phyloP scores from a whole-genome alignment of 2,888 invertebrate species.

The Meloe dianella region DNA sequence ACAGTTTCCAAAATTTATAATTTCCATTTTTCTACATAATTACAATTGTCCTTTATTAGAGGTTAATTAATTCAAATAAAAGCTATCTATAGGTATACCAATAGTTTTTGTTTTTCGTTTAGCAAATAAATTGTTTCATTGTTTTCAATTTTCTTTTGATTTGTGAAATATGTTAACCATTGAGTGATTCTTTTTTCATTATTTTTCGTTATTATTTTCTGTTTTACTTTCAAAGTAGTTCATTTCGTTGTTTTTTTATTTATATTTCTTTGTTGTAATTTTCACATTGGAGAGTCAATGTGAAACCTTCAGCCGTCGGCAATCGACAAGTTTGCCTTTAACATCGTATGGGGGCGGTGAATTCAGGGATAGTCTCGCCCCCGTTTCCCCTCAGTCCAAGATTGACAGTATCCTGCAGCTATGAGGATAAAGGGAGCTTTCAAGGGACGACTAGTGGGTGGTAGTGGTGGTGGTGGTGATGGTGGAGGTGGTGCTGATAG shows the following conservation, averaged over 20 bases:
- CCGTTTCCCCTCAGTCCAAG: constrained; percentile 40
- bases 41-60: too few relatives aligned
- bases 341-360: constrained; percentile 16
- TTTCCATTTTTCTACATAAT: too few relatives aligned
- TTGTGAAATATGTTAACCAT: background rate
- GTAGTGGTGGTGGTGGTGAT: constrained; percentile 29
- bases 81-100: too few relatives aligned
- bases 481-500: constrained; percentile 34
- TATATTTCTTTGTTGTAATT: background rate
- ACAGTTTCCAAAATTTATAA: background rate
- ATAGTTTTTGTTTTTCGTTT: too few relatives aligned
- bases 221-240: background rate
- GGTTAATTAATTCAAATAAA: too few relatives aligned
- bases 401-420: constrained; percentile 57
- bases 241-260: background rate
- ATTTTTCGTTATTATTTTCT: background rate
- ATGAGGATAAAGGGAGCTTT: constrained; percentile 51
- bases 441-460: constrained; percentile 37
- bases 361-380: constrained; percentile 16
- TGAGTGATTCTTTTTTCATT: background rate
- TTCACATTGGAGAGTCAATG: constrained; percentile 1
- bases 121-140: background rate
- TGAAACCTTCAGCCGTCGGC: constrained; percentile 12
- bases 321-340: constrained; percentile 11
- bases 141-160: constrained; percentile 3